phyloP scores from a whole-genome alignment of 2,113 vertebrate species.

The Hippoglossus stenolepis region DNA sequence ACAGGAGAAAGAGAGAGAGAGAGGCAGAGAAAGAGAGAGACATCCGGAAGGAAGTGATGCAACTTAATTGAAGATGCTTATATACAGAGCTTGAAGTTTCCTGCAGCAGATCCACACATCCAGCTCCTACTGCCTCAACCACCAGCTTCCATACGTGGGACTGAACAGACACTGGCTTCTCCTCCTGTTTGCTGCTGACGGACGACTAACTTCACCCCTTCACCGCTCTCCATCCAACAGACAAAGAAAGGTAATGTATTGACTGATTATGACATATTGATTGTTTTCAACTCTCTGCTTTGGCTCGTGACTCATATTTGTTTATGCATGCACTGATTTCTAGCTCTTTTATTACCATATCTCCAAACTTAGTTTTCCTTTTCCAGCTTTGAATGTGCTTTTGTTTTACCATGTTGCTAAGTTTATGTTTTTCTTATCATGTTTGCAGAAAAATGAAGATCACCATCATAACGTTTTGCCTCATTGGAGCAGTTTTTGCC shows the following conservation, averaged over 20 bases:
- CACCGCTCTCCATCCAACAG: constrained; percentile 9
- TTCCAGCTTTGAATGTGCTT: not conserved
- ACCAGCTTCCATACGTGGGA: constrained; percentile 29
- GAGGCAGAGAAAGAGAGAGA: constrained; percentile 18
- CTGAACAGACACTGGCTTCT: constrained; percentile 27
- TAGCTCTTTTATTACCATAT: not conserved
- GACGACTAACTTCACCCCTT: constrained; percentile 17
- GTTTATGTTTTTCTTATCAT: not conserved
- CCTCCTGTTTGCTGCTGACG: constrained; percentile 13
- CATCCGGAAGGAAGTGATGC: constrained; percentile 77
- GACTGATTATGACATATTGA: not conserved
- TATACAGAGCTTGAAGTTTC: constrained; percentile 56
- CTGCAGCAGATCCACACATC: constrained; percentile 53
- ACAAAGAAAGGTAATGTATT: constrained; percentile 31
- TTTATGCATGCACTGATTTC: not conserved
- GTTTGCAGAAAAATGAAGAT: constrained; percentile 67
- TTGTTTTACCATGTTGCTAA: not conserved
- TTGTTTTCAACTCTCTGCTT: not conserved
- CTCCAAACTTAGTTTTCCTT: not conserved
- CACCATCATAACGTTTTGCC: constrained; percentile 63
- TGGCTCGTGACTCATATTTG: too few species aligned
- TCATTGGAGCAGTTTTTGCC: constrained; percentile 70
- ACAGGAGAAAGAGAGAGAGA: constrained; percentile 15
- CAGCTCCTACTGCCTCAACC: constrained; percentile 25
- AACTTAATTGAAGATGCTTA: constrained; percentile 65